A percentile compares a stretch with the other conserved stretches of the same genome.
phyloP scores from a whole-genome alignment of 2,113 vertebrate species.

The Peromyscus californicus region DNA sequence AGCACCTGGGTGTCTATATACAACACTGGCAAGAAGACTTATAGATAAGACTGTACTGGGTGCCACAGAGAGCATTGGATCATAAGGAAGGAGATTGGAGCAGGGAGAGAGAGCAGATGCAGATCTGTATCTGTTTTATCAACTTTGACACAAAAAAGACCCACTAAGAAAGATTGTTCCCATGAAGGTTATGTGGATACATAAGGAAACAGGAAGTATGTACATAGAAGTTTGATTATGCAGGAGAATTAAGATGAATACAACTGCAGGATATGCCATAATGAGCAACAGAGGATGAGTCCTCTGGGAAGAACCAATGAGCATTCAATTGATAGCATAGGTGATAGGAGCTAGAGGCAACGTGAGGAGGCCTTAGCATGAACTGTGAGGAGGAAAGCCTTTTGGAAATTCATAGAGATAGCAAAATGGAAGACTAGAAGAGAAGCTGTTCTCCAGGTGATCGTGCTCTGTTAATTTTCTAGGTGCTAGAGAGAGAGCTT shows the following conservation, averaged over 20 bases:
- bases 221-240: neutral
- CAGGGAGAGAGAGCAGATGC: neutral
- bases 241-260: neutral
- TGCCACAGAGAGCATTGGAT: neutral
- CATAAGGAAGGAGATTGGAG: too few relatives aligned
- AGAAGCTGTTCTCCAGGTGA: neutral
- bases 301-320: neutral
- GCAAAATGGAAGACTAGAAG: neutral
- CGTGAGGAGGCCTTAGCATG: neutral
- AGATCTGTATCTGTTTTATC: neutral
- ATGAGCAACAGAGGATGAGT: neutral
- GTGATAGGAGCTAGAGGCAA: too few relatives aligned
- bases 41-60: neutral
- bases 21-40: neutral
- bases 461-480: neutral
- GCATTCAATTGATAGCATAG: too few relatives aligned
- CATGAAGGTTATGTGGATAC: neutral
- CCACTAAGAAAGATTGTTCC: neutral
- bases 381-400: neutral
- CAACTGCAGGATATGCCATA: too few relatives aligned
- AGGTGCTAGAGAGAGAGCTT: neutral
- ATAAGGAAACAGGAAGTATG: too few relatives aligned
- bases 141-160: neutral
- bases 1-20: neutral
- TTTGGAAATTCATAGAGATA: neutral